A percentile compares a stretch with the other conserved stretches of the same genome.
Conservation (phyloP, 2,888 invertebrate genomes). For the Pterobdella sp. region DNA sequence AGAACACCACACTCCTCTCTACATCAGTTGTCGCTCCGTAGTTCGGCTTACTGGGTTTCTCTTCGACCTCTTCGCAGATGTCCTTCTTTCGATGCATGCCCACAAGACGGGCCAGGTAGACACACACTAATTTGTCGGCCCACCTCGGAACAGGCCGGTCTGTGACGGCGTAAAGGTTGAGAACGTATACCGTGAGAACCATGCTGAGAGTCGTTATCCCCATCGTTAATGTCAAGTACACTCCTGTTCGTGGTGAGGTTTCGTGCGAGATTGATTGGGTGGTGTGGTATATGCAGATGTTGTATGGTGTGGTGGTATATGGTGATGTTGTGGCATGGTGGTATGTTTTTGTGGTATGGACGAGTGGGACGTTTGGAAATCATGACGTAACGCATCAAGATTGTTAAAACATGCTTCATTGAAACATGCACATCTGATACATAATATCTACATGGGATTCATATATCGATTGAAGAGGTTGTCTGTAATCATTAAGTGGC, state of each 20-base stretch:
- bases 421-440: no score
- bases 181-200: slow-evolving; percentile 40
- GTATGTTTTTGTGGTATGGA: no score
- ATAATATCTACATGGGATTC: no score
- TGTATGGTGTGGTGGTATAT: background rate
- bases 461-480: no score
- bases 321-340: background rate
- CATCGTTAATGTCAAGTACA: slow-evolving; percentile 40
- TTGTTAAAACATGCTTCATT: no score
- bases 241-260: slow-evolving; percentile 34
- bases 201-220: slow-evolving; percentile 40
- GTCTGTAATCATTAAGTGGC: no score
- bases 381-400: no score
- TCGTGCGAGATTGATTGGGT: background rate
- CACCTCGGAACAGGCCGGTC: slow-evolving; percentile 39
- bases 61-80: slow-evolving; percentile 12
- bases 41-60: background rate
- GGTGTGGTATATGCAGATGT: background rate
- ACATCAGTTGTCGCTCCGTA: background rate
- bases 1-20: background rate
- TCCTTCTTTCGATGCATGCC: slow-evolving; percentile 36
- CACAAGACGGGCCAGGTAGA: slow-evolving; percentile 38
- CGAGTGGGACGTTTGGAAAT: no score
- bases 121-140: slow-evolving; percentile 35
- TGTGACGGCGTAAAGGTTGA: slow-evolving; percentile 39